Evolutionary conservation across 2,797 vertebrate species (phyloP).

Genomic region (Pangasius krempfi): DNA sequence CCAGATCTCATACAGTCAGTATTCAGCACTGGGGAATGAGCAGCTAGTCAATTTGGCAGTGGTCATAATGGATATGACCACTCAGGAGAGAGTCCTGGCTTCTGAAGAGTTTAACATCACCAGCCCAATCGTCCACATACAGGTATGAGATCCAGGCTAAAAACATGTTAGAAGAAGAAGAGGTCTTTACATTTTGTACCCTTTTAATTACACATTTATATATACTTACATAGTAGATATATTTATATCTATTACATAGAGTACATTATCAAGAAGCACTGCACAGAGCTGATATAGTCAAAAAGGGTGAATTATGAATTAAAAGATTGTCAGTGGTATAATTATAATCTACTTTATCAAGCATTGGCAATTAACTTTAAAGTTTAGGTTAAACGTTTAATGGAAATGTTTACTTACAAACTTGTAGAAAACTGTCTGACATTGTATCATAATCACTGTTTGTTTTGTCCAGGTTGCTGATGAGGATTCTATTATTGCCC

Average conservation of each 20-base stretch:
- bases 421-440: neutral
- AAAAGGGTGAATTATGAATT: neutral
- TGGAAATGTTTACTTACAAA: neutral
- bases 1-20: conserved; percentile 68
- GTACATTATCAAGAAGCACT: neutral
- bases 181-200: neutral
- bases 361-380: neutral
- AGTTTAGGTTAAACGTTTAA: neutral
- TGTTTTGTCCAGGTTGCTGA: conserved; percentile 63
- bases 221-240: neutral
- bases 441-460: conserved; percentile 5
- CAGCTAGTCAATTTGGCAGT: conserved; percentile 76
- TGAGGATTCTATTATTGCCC: conserved; percentile 39
- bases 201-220: neutral
- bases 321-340: neutral
- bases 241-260: neutral
- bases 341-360: neutral
- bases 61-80: conserved; percentile 71
- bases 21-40: conserved; percentile 64
- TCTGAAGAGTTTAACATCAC: conserved; percentile 75
- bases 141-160: conserved; percentile 62
- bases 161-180: neutral
- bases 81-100: conserved; percentile 63
- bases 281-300: neutral
- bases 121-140: conserved; percentile 65